These are phyloP conservation scores for Pogonophryne albipinna DNA, from an alignment of 2,797 vertebrate genomes.

Conservation along the genomic window DNA sequence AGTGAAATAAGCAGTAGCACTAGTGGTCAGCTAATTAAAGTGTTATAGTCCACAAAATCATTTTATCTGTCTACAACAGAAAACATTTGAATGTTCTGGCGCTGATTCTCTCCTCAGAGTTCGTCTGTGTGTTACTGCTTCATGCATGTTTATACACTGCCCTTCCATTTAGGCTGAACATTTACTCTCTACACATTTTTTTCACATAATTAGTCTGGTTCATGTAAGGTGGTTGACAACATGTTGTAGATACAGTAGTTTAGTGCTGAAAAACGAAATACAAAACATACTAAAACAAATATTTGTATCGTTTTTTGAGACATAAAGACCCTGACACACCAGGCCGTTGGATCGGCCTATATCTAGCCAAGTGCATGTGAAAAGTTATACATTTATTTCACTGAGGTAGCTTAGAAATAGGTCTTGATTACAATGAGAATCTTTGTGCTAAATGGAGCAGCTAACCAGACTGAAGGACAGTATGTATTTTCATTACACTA, in stretches of 20 bases:
- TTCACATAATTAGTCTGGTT: background rate
- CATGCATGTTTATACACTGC: background rate
- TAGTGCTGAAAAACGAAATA: background rate
- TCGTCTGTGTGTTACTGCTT: background rate
- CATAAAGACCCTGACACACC: too few species aligned
- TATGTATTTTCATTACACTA: conserved; percentile 12
- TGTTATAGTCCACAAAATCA: background rate
- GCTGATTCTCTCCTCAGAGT: background rate
- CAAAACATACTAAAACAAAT: too few species aligned
- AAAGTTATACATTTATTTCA: background rate
- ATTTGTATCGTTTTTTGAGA: background rate
- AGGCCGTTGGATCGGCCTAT: too few species aligned
- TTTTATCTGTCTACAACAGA: background rate
- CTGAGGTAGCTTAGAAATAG: conserved; percentile 34
- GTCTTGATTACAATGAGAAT: conserved; percentile 37
- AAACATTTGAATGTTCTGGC: background rate
- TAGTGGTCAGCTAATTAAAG: background rate
- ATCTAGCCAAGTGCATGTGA: too few species aligned
- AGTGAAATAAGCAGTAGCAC: background rate
- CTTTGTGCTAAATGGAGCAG: conserved; percentile 41
- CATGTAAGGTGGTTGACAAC: background rate
- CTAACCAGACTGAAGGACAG: conserved; percentile 36
- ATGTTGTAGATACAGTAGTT: background rate
- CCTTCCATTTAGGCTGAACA: background rate
- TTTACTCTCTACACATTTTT: background rate